These are phyloP conservation scores for Propsilocerus akamusi DNA, from an alignment of 1,140 invertebrate genomes.

Conservation along the genomic window DNA sequence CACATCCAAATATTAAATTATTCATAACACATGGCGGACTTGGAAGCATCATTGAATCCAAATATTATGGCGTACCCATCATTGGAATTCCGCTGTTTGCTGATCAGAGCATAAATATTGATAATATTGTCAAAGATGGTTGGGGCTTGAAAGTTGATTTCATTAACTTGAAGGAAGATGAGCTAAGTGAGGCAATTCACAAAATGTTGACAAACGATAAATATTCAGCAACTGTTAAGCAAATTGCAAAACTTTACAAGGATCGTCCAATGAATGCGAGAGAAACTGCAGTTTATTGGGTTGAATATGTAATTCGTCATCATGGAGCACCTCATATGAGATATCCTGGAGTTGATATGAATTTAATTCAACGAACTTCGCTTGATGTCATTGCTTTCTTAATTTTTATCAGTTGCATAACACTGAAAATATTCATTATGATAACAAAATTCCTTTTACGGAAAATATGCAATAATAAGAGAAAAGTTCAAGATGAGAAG, in stretches of 20 bases:
- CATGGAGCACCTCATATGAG: slow-evolving; percentile 26
- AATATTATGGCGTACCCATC: slow-evolving; percentile 31
- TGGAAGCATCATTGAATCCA: slow-evolving; percentile 38
- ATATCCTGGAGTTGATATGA: slow-evolving; percentile 19
- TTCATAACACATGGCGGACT: slow-evolving; percentile 53
- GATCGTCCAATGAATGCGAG: slow-evolving; percentile 31
- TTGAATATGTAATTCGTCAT: slow-evolving; percentile 35
- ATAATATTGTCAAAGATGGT: slow-evolving; percentile 19
- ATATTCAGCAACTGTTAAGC: slow-evolving; percentile 27
- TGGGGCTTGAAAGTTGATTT: slow-evolving; percentile 17
- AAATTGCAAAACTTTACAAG: slow-evolving; percentile 24
- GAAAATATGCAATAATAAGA: too few relatives aligned
- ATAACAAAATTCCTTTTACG: slow-evolving; percentile 4
- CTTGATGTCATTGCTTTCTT: too few relatives aligned
- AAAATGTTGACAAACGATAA: slow-evolving; percentile 14
- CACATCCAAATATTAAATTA: slow-evolving; percentile 35
- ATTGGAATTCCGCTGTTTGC: slow-evolving; percentile 31
- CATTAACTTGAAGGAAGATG: slow-evolving; percentile 13
- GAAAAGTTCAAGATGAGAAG: background rate
- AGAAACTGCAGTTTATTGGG: slow-evolving; percentile 35
- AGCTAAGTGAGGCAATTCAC: background rate
- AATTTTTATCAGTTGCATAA: slow-evolving; percentile 14
- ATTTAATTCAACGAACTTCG: slow-evolving; percentile 26
- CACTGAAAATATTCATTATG: slow-evolving; percentile 7
- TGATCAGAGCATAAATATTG: slow-evolving; percentile 31